Base-by-base conservation (phyloP, 1,140 invertebrate genomes). In the Psilanteris sp. region DNA sequence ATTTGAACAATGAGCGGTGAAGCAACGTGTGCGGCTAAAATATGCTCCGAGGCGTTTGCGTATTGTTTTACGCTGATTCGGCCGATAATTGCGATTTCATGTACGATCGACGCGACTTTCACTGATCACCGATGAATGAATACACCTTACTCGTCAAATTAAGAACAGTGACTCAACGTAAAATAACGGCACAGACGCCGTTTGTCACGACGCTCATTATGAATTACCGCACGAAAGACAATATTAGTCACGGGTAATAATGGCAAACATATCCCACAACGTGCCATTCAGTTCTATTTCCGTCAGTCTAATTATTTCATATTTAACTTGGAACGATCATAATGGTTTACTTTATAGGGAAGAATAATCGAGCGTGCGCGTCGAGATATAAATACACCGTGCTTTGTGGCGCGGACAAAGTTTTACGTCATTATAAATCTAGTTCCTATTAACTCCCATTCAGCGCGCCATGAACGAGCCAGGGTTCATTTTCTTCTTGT, bases 111-210 rank as follows among this genome's bases (percentile, higher is more conserved):
- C 26, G 39, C 48, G 48, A 72, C 68, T 72, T 72, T 72, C 68
- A 72, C 68, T 71, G 66, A 70, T 43, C 48, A 48, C 16, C 55
- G 31, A 55, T 71, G 67, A 71, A 71, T 71, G 67, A 71, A 71
- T 71, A 34, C 55, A 61, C 67, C 67, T 71, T 71, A 44, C 67
- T 39, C 67, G 48, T 62, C 55, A 71, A 71, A 71, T 71, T 71
- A 71, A 71, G 48, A 37, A 62, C 24, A 15, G 31, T 72, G 57
- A 72, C 57, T 72, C 57, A 43, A 72, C 68, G 57, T 13, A 64
- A 64, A 72, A 27, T 50, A 64, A 72, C 57, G 68, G 31, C 46
- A 52, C 37, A 13, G 20, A 50, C 32, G 32, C 43, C 32, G 32
- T 71, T 55, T 39, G 55, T 71, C 67, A 48, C 43, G 55, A 14